Percentiles rank a stretch among this genome's conserved stretches.
phyloP scores from a whole-genome alignment of 2,797 vertebrate genomes.

The Manis crassicaudata region DNA sequence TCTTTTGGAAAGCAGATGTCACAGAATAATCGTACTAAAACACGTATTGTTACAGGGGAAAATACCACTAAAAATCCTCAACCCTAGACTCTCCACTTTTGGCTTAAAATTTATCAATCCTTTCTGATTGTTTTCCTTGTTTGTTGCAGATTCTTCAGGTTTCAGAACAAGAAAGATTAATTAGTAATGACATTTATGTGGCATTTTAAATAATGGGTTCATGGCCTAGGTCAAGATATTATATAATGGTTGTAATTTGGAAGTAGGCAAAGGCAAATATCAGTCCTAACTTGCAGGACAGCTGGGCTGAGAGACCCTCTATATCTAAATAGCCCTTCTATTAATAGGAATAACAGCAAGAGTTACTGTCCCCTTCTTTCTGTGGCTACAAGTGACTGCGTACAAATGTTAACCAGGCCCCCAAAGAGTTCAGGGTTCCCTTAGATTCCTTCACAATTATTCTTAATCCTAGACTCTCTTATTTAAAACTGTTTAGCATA shows the following conservation, averaged over 20 bases:
- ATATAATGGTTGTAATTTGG: slow-evolving; percentile 15
- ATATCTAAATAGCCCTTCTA: neutral
- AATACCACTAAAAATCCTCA: neutral
- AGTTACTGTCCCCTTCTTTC: neutral
- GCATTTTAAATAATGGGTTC: slow-evolving; percentile 51
- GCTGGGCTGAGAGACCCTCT: neutral
- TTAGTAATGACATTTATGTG: slow-evolving; percentile 60
- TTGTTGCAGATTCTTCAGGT: neutral
- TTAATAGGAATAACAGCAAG: neutral
- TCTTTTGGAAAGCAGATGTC: slow-evolving; percentile 23
- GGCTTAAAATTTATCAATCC: neutral
- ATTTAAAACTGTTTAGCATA: neutral
- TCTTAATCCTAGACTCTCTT: neutral
- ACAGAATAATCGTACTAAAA: neutral
- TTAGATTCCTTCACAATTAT: neutral
- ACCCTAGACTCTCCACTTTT: neutral
- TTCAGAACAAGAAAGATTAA: slow-evolving; percentile 29
- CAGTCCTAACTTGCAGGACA: neutral
- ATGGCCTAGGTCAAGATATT: slow-evolving; percentile 1
- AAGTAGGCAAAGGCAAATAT: slow-evolving; percentile 30
- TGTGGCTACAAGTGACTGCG: neutral
- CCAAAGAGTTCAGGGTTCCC: neutral
- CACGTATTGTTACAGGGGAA: neutral
- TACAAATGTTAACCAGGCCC: neutral
- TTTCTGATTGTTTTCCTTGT: slow-evolving; percentile 18